Evolutionary conservation across 2,888 invertebrate species (phyloP), one percentile per base, ranked within the genome.

Genomic region (Cephus rjabovi): DNA sequence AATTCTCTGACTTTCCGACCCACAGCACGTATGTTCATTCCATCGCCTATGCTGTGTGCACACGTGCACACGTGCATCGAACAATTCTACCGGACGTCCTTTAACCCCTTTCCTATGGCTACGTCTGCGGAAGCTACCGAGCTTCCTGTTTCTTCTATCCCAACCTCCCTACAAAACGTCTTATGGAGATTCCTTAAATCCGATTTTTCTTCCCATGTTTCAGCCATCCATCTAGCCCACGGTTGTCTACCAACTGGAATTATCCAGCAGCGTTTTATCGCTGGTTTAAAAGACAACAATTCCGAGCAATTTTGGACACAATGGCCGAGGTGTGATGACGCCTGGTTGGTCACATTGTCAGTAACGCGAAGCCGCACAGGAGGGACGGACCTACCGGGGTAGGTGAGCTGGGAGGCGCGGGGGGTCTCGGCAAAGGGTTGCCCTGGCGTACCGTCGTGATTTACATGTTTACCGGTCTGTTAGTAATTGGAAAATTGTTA

Each of bases 401-500:
- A 74, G 33, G 11, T 69, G 33, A 78, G 74, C 34, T 37, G 69
- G 40, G 68, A 56, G 69, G 76, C 76, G 56, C 75, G 77, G 75
- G 75, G 75, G 75, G 79, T 77, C 78, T 76, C 76, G 75, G 78
- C 76, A 79, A 70, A 73, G 77, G 76, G 79, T 78, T 79, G 35
- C 77, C 71, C 76, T 37, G 77, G 68, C 75, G 73, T 37, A 75
- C 56, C 30, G 69, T 34, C 11, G 71, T 75, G 75, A 82, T 82
- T 83, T 84, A 76, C 82, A 84, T 81, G 81, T 78, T 83, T 79
- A 81, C 75, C 81, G 79, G 78, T 74, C 77, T 75, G 76, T 75
- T 79, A 75, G 74, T 82, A 84, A 85, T 83, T 81, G 81, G 79
- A 82, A 83, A 83, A 84, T 81, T 79, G 80, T 82, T 83, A 83